Evolutionary conservation across 2,888 invertebrate genomes (phyloP).

Genomic region (Agrotis clavis): DNA sequence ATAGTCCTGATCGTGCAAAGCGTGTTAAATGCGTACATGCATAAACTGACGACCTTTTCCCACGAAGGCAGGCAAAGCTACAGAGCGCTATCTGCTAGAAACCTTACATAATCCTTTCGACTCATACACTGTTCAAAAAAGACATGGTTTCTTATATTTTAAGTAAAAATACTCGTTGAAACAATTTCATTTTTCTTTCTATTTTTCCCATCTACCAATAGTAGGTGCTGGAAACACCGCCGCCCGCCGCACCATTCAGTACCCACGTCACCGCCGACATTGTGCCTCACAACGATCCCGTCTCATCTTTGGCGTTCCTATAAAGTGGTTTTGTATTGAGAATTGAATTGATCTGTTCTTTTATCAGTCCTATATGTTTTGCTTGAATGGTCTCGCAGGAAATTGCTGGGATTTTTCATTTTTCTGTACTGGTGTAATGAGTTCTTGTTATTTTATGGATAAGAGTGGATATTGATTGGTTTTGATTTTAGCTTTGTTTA

Average conservation of each 20-base stretch:
- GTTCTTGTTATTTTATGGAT: constrained; percentile 46
- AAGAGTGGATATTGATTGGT: constrained; percentile 15
- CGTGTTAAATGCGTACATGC: too few species aligned
- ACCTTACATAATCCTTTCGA: too few species aligned
- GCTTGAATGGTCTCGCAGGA: constrained; percentile 56
- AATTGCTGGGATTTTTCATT: constrained; percentile 63
- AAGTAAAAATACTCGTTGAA: too few species aligned
- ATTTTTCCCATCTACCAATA: constrained; percentile 15
- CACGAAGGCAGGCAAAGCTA: too few species aligned
- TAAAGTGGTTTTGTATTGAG: constrained; percentile 87
- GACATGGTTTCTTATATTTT: too few species aligned
- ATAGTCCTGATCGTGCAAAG: too few species aligned
- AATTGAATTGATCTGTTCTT: constrained; percentile 81
- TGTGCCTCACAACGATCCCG: constrained; percentile 76
- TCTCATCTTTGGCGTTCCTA: constrained; percentile 80
- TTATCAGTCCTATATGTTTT: constrained; percentile 66
- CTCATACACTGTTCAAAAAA: too few species aligned
- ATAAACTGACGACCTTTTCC: too few species aligned
- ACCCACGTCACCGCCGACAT: constrained; percentile 82
- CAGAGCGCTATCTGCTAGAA: too few species aligned
- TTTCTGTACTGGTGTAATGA: constrained; percentile 59
- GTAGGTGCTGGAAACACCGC: constrained; percentile 68
- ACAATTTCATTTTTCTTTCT: too few species aligned
- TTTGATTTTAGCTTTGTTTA: constrained; percentile 8
- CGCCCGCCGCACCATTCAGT: constrained; percentile 72